Conservation (phyloP, 2,797 vertebrate genomes). For the Brachymystax lenok region DNA sequence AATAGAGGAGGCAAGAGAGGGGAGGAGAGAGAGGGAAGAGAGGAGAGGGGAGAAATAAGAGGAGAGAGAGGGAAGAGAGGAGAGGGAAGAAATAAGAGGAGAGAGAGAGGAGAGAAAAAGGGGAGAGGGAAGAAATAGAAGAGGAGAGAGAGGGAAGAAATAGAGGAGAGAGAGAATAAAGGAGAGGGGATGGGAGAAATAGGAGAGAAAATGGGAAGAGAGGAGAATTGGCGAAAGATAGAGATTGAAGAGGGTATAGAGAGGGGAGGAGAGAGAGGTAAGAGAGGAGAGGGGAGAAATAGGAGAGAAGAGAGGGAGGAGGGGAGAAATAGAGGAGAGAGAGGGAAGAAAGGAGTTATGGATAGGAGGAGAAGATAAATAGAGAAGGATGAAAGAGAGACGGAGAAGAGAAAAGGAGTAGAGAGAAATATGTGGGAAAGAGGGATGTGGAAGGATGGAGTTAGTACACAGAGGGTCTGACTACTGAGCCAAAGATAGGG, state of each 20-base stretch:
- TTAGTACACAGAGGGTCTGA: conserved; percentile 39
- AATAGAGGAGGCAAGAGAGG: conserved; percentile 7
- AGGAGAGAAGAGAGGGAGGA: too few relatives aligned
- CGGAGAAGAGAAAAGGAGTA: neutral
- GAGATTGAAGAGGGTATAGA: too few relatives aligned
- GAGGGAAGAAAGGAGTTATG: too few relatives aligned
- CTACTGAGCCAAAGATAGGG: conserved; percentile 30
- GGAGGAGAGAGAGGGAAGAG: neutral
- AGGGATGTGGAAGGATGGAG: neutral
- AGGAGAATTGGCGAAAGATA: neutral
- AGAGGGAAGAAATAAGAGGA: neutral
- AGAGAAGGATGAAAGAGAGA: neutral
- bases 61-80: neutral
- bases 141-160: conserved; percentile 9
- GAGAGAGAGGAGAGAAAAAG: conserved; percentile 1
- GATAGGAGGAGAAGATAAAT: neutral
- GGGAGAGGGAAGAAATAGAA: conserved; percentile 5
- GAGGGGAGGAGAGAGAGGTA: neutral
- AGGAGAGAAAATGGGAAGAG: neutral
- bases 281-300: neutral
- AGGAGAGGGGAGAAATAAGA: neutral
- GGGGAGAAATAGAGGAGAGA: neutral
- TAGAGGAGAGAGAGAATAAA: neutral
- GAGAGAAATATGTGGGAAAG: neutral
- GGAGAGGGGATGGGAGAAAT: too few relatives aligned